Percentiles rank a stretch among this genome's conserved stretches.
Conservation (phyloP, 2,113 vertebrate species). For the Cranoglanis bouderius region DNA sequence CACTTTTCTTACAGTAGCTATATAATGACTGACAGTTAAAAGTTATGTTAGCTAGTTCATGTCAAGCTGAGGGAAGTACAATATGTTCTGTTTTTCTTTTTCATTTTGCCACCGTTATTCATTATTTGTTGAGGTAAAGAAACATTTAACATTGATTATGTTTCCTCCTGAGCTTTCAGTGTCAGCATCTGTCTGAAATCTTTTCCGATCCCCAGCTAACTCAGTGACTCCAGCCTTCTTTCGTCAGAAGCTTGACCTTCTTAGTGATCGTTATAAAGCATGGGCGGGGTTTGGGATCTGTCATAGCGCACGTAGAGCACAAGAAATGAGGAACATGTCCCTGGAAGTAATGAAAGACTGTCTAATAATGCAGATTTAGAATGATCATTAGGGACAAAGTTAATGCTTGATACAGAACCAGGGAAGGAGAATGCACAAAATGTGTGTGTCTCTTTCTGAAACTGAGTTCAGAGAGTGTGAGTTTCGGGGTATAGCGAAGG, state of each 20-base stretch:
- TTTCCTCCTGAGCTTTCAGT: neutral
- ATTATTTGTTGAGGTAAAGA: neutral
- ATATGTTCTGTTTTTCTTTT: neutral
- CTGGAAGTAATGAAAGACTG: neutral
- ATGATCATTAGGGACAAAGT: slow-evolving; percentile 43
- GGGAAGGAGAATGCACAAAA: slow-evolving; percentile 38
- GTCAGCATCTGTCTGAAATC: neutral
- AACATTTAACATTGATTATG: neutral
- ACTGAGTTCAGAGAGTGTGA: neutral
- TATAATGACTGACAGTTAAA: neutral
- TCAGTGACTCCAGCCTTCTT: neutral
- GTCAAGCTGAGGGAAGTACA: neutral
- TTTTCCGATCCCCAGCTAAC: neutral
- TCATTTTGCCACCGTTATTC: neutral
- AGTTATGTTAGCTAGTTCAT: neutral
- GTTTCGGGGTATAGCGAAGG: slow-evolving; percentile 9
- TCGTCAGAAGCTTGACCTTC: neutral
- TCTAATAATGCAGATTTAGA: neutral
- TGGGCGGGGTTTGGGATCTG: neutral
- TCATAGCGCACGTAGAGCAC: neutral
- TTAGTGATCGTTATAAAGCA: neutral
- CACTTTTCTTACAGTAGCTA: neutral
- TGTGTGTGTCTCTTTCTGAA: neutral
- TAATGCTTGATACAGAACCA: slow-evolving; percentile 46
- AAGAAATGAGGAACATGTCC: neutral